Percentiles rank a stretch among this genome's conserved stretches.
phyloP scores from a whole-genome alignment of 2,888 invertebrate genomes.

The Drosophila austrosaltans region DNA sequence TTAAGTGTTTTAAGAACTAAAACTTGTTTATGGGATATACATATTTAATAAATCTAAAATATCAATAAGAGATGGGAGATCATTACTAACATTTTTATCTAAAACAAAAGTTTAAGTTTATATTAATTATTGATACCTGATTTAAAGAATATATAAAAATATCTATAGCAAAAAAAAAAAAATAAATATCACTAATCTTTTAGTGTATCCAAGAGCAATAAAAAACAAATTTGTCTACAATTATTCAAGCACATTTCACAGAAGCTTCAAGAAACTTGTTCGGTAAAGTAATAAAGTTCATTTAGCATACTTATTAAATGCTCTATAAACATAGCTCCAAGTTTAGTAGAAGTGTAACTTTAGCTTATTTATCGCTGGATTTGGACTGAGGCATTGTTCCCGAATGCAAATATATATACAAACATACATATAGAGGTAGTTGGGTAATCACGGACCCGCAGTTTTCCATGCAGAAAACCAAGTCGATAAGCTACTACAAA shows the following conservation, averaged over 20 bases:
- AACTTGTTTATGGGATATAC: too few species aligned
- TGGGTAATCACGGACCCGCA: conserved; percentile 2
- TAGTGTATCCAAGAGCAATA: not conserved
- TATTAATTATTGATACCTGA: too few species aligned
- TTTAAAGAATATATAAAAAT: too few species aligned
- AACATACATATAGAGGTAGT: not conserved
- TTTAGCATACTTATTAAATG: not conserved
- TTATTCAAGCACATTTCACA: not conserved
- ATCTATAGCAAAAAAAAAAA: too few species aligned
- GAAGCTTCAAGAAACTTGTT: not conserved
- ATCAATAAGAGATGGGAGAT: too few species aligned
- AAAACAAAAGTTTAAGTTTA: too few species aligned
- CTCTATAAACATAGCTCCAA: not conserved
- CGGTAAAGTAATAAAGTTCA: not conserved
- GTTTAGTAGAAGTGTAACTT: not conserved
- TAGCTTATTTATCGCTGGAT: not conserved
- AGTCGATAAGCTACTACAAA: not conserved
- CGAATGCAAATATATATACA: not conserved
- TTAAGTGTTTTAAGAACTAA: too few species aligned
- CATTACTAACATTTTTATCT: too few species aligned
- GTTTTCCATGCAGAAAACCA: not conserved
- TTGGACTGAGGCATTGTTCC: not conserved
- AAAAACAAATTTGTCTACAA: not conserved
- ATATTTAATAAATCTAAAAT: too few species aligned
- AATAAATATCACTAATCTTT: not conserved